Percentiles rank a stretch among this genome's conserved stretches.
These are phyloP conservation scores for Cantharis lateralis DNA, from an alignment of 2,888 invertebrate species.

Conservation along the genomic window DNA sequence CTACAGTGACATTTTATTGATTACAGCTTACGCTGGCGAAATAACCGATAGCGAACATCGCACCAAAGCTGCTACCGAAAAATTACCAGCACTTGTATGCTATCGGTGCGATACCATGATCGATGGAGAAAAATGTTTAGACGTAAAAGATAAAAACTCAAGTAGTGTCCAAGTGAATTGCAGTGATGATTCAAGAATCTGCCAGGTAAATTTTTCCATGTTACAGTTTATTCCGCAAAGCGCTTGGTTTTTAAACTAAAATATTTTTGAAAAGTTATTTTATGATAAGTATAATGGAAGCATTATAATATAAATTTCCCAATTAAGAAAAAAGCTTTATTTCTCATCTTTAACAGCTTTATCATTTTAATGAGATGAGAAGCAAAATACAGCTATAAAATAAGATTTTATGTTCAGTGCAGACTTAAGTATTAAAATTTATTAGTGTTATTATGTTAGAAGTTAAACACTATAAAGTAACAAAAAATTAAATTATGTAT, in stretches of 20 bases:
- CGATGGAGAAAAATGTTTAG: conserved; percentile 73
- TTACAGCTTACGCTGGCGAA: conserved; percentile 36
- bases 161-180: conserved; percentile 73
- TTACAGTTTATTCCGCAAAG: no score
- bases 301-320: no score
- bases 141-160: conserved; percentile 63
- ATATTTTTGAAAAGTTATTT: no score
- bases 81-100: conserved; percentile 80
- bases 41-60: conserved; percentile 60
- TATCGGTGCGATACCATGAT: conserved; percentile 80
- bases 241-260: no score
- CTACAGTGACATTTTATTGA: conserved; percentile 41
- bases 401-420: background rate
- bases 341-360: background rate
- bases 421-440: background rate
- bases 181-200: conserved; percentile 74
- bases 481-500: no score
- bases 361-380: background rate
- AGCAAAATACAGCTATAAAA: background rate
- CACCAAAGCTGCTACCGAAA: conserved; percentile 79
- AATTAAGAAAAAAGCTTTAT: no score
- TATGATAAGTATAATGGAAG: no score
- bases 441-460: background rate
- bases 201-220: no score
- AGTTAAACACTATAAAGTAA: background rate